Evolutionary conservation across 2,888 invertebrate genomes (phyloP).

Genomic region (Eulithis prunata): DNA sequence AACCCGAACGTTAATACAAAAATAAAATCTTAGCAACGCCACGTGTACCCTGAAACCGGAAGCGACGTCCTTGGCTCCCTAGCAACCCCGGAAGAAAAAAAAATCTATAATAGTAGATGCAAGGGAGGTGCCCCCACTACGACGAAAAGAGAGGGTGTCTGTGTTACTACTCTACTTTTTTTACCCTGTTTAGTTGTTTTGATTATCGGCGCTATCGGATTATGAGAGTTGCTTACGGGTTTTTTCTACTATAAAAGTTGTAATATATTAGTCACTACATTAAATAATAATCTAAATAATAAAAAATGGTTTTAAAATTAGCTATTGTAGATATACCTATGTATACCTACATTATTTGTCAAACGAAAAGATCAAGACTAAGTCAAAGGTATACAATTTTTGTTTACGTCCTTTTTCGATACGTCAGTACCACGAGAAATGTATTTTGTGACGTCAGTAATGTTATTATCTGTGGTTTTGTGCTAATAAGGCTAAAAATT

Average conservation of each 20-base stretch:
- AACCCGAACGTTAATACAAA: constrained; percentile 39
- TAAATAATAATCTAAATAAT: too few relatives aligned
- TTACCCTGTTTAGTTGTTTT: constrained; percentile 21
- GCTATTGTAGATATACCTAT: too few relatives aligned
- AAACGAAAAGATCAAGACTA: too few relatives aligned
- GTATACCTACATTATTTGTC: too few relatives aligned
- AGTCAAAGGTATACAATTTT: too few relatives aligned
- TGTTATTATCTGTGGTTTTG: too few relatives aligned
- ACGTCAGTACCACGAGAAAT: too few relatives aligned
- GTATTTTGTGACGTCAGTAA: too few relatives aligned
- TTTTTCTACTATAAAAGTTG: background rate
- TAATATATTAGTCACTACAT: too few relatives aligned
- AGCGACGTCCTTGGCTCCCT: constrained; percentile 71
- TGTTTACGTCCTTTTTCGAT: too few relatives aligned
- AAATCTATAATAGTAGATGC: constrained; percentile 74
- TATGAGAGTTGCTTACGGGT: background rate
- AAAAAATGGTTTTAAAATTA: too few relatives aligned
- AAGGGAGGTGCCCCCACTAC: constrained; percentile 52
- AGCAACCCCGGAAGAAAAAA: constrained; percentile 70
- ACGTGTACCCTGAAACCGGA: constrained; percentile 68
- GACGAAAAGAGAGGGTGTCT: constrained; percentile 34
- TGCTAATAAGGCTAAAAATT: too few relatives aligned
- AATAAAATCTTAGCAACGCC: constrained; percentile 54
- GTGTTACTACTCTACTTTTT: constrained; percentile 40
- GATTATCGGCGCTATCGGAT: constrained; percentile 9